A percentile compares a stretch with the other conserved stretches of the same genome.
Conservation (phyloP, 2,113 vertebrate species). For the Leucoraja erinaceus region DNA sequence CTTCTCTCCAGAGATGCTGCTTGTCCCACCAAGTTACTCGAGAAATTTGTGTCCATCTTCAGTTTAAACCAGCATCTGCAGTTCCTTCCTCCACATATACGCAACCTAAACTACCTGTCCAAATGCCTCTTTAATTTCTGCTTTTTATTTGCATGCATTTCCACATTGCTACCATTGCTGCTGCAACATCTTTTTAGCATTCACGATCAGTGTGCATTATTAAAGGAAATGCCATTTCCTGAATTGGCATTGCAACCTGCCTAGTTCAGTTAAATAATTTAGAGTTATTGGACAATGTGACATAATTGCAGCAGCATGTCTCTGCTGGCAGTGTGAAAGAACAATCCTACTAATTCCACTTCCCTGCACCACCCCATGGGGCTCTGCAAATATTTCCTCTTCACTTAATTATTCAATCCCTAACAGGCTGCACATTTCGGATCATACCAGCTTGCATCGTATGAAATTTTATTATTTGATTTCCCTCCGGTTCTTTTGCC, state of each 20-base stretch:
- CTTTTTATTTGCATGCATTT: not conserved
- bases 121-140: not conserved
- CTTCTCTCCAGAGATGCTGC: too few relatives aligned
- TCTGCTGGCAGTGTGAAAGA: not conserved
- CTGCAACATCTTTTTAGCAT: too few relatives aligned
- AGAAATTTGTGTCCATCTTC: too few relatives aligned
- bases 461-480: too few relatives aligned
- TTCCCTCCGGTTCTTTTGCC: too few relatives aligned
- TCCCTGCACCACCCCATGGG: not conserved
- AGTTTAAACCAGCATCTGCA: too few relatives aligned
- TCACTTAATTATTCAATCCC: not conserved
- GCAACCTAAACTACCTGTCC: too few relatives aligned
- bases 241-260: not conserved
- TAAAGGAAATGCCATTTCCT: not conserved
- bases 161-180: not conserved
- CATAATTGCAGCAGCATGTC: too few relatives aligned
- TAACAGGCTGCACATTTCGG: too few relatives aligned
- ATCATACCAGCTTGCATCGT: too few relatives aligned
- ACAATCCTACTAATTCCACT: not conserved
- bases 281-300: not conserved
- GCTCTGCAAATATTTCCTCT: not conserved
- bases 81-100: too few relatives aligned
- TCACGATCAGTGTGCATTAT: not conserved
- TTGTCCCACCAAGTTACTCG: too few relatives aligned
- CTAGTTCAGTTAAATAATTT: not conserved